phyloP scores from a whole-genome alignment of 2,888 invertebrate species.

The Eristalis pertinax region DNA sequence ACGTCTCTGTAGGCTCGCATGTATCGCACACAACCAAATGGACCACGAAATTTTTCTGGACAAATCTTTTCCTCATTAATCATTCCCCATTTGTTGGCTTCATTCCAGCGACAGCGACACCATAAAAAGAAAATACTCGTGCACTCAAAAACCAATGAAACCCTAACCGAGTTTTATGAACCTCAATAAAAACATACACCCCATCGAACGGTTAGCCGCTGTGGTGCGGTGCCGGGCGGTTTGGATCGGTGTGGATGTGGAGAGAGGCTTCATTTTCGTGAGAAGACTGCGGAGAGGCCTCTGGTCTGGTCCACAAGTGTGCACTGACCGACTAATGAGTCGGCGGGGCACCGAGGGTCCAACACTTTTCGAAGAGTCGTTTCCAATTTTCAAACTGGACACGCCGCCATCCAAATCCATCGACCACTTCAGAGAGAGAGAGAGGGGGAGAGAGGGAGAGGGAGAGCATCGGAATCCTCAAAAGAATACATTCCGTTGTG shows the following conservation, averaged over 20 bases:
- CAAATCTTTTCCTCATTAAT: slow-evolving; percentile 69
- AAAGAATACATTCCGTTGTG: slow-evolving; percentile 43
- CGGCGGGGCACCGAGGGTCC: slow-evolving; percentile 13
- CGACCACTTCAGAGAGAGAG: no score
- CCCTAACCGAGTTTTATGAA: slow-evolving; percentile 61
- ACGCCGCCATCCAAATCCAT: neutral
- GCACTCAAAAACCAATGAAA: slow-evolving; percentile 48
- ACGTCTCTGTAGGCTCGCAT: no score
- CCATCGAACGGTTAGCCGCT: slow-evolving; percentile 38
- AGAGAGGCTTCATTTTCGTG: slow-evolving; percentile 2
- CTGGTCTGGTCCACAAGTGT: slow-evolving; percentile 28
- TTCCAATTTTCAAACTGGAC: slow-evolving; percentile 47
- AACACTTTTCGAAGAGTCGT: slow-evolving; percentile 8
- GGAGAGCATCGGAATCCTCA: slow-evolving; percentile 61
- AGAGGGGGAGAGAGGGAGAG: no score
- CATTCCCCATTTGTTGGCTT: slow-evolving; percentile 62
- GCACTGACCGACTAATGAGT: neutral
- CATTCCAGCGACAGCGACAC: slow-evolving; percentile 26
- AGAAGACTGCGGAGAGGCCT: slow-evolving; percentile 11
- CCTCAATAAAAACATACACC: slow-evolving; percentile 39
- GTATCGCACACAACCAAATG: slow-evolving; percentile 49
- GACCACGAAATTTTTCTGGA: slow-evolving; percentile 63
- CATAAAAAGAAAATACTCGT: slow-evolving; percentile 20
- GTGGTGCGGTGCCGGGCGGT: neutral
- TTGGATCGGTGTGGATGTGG: no score